Base-by-base conservation (phyloP, 2,888 invertebrate genomes). In the Cryptocheilus praepositus region DNA sequence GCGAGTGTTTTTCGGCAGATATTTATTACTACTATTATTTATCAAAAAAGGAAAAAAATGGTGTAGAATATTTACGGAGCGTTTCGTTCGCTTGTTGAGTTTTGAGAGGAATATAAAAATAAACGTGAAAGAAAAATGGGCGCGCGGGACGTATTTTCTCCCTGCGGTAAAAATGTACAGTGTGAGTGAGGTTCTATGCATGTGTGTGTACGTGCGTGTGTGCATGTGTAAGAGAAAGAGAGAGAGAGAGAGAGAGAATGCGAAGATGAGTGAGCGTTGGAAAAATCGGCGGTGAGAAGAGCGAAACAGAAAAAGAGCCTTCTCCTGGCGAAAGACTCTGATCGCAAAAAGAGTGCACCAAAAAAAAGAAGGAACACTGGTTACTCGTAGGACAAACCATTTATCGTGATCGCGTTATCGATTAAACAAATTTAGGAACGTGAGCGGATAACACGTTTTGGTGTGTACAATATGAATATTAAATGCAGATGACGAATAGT, bases 1-100 rank as follows among this genome's bases (percentile, higher is more conserved):
- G 72, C 67, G 13, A 36, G 76, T 63, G 70, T 55, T 70, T 67
- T 79, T 78, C 72, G 76, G 76, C 73, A 69, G 58, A 76, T 78
- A 79, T 79, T 79, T 79, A 79, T 79, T 79, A 67, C 60, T 67
- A 79, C 76, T 71, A 77, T 78, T 78, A 79, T 78, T 79, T 79
- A 78, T 78, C 73, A 63, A 72, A 70, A 66, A 25, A 25, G 25
- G 25, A 5, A 25, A 25, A 36, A 36, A 36, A 36, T 11, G 36
- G 36, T 36, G 63, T 64, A 67, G 63, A 67, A 61, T 71, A 74
- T 78, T 78, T 78, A 73, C 61, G 73, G 70, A 74, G 74, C 78
- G 79, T 74, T 74, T 73, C 71, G 76, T 79, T 79, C 78, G 79
- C 79, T 79, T 78, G 79, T 79, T 78, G 76, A 73, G 78, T 79